Evolutionary conservation across 2,888 invertebrate species (phyloP), one percentile per base, ranked within the genome.

Genomic region (Bembecia ichneumoniformis): DNA sequence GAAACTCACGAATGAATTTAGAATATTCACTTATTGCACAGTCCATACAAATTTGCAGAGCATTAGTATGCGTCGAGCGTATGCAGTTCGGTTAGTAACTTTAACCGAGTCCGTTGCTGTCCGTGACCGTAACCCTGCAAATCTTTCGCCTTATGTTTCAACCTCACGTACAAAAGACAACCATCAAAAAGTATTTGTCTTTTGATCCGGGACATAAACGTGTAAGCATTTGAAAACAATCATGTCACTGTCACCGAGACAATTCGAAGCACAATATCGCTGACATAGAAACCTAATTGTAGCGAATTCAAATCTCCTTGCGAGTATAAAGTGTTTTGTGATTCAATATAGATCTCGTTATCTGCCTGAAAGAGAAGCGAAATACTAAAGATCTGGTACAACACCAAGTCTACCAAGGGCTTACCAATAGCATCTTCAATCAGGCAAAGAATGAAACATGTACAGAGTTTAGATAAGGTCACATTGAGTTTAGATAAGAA

Each of bases 201-300:
- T 78, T 78, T 77, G 75, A 81, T 81, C 77, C 75, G 70, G 75
- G 71, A 68, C 77, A 68, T 61, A 67, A 66, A 76, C 80, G 76
- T 77, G 77, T 67, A 63, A 67, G 71, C 59, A 76, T 75, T 79
- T 65, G 60, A 66, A 74, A 74, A 71, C 67, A 60, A 66, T 63
- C 62, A 64, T 58, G 58, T 61, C 59, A 58, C 59, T 62, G 67
- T 70, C 73, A 68, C 64, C 63, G 60, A 64, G 60, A 58, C 66
- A 68, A 68, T 71, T 68, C 60, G 68, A 71, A 52, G 68, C 64
- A 78, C 77, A 75, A 77, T 76, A 60, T 66, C 61, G 53, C 54
- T 71, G 77, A 65, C 78, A 80, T 64, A 71, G 64, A 77, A 76
- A 77, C 68, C 68, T 58, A 58, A 56, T 28, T 28, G 28, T 9